Evolutionary conservation across 2,113 vertebrate genomes (phyloP), one percentile per base, ranked within the genome.

Genomic region (Pogona vitticeps): DNA sequence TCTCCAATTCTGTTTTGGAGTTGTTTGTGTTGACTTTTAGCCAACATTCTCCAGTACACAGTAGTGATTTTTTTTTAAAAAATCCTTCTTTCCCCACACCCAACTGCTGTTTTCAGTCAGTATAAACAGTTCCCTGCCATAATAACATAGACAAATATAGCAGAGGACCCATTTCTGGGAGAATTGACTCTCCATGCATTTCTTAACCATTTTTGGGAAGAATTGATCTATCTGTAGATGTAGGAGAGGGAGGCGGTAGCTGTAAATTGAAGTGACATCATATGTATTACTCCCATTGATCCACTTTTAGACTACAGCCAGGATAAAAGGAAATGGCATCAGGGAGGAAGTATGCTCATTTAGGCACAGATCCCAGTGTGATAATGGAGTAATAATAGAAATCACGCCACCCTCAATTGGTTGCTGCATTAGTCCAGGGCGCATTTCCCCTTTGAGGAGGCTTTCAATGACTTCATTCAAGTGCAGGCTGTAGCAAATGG

Each of bases 171-270:
- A 94, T 96, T 96, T 96, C 95, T 96, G 91, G 90, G 96, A 94
- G 95, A 96, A 94, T 94, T 94, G 92, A 93, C 90, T 95, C 94
- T 92, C 89, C 56, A 38, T 95, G 95, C 96, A 96, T 97, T 97
- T 97, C 96, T 96, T 96, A 97, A 97, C 97, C 97, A 97, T 98
- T 97, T 98, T 98, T 97, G 97, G 97, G 96, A 97, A 97, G 96
- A 97, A 96, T 96, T 31, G 89, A 96, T 96, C 91, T 92, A 95
- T 96, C 94, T 94, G 85, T 95, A 87, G 91, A 85, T 73, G 85
- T 4, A 9, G 94, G 94, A 95, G 89, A 91, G 79, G 86, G 89
- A 94, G 91, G 89, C 93, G 72, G 89, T 89, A 82, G 93, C 96
- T 97, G 94, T 95, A 96, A 97, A 96, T 95, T 95, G 95, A 95